These are phyloP conservation scores for Egretta garzetta DNA, from an alignment of 2,113 vertebrate genomes.

Conservation along the genomic window DNA sequence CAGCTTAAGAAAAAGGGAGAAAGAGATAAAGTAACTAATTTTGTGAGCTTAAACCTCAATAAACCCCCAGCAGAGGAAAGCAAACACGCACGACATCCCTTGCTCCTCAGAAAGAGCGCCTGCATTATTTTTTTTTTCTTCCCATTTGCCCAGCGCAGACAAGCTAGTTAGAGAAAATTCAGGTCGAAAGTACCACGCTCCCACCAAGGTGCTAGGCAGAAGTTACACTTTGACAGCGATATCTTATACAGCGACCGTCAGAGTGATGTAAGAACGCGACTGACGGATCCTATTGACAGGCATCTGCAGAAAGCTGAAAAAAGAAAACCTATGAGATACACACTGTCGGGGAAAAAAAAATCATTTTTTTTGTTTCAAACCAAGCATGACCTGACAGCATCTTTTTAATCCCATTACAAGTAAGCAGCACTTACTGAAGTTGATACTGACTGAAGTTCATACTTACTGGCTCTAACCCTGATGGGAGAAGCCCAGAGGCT, in stretches of 20 bases:
- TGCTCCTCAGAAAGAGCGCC: neutral
- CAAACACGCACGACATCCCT: neutral
- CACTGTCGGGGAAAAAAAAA: neutral
- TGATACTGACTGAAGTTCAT: neutral
- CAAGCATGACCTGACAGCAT: neutral
- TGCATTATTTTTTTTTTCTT: neutral
- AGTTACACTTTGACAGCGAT: neutral
- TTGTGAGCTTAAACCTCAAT: neutral
- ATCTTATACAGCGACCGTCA: neutral
- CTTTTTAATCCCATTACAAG: conserved; percentile 1
- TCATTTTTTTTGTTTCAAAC: neutral
- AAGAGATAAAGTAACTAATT: neutral
- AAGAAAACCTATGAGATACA: neutral
- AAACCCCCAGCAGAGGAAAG: neutral
- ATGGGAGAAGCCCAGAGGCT: no score
- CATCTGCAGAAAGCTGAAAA: neutral
- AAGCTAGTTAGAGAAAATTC: neutral
- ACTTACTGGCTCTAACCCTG: neutral
- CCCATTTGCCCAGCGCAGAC: neutral
- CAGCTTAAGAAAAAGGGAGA: neutral
- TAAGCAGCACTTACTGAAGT: neutral
- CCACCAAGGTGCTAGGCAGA: accelerated
- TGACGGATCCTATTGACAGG: neutral
- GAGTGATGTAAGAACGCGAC: neutral
- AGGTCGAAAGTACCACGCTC: neutral